phyloP scores from a whole-genome alignment of 2,888 invertebrate genomes.

The Temnothorax rugatulus region DNA sequence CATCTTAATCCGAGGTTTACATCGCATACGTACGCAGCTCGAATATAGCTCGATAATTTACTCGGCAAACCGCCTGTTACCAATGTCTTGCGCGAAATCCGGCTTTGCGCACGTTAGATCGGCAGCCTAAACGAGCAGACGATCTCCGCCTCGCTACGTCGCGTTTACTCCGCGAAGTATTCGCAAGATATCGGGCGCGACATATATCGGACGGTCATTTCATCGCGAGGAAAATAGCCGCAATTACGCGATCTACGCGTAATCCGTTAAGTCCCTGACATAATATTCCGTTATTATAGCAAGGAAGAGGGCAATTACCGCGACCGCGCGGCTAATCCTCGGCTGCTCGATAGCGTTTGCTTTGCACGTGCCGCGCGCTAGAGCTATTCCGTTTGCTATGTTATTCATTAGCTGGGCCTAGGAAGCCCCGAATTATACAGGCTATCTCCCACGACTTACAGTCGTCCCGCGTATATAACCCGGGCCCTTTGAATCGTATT shows the following conservation, averaged over 20 bases:
- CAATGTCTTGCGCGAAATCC: constrained; percentile 29
- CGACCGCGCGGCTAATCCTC: constrained; percentile 49
- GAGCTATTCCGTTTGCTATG: constrained; percentile 40
- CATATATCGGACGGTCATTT: not conserved
- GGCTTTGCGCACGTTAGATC: constrained; percentile 29
- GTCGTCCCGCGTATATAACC: constrained; percentile 11
- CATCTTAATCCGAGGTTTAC: constrained; percentile 26
- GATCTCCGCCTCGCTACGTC: not conserved
- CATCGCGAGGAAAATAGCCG: constrained; percentile 22
- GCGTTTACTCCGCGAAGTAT: constrained; percentile 8
- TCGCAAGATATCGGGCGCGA: not conserved
- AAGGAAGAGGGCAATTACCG: constrained; percentile 40
- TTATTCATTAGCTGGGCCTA: constrained; percentile 49
- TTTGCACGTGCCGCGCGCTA: constrained; percentile 38
- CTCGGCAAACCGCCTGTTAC: constrained; percentile 34
- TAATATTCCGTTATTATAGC: constrained; percentile 51
- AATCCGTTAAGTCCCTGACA: constrained; percentile 51
- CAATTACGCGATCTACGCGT: constrained; percentile 38
- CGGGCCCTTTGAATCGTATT: constrained; percentile 74
- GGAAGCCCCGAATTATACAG: constrained; percentile 49
- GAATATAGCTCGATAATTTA: constrained; percentile 39
- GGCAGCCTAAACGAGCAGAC: constrained; percentile 24
- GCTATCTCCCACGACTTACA: constrained; percentile 41
- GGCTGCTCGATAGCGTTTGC: constrained; percentile 47
- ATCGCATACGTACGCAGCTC: not conserved